Conservation (phyloP, 2,888 invertebrate genomes). For the Hermaeophaga mercurialis region DNA sequence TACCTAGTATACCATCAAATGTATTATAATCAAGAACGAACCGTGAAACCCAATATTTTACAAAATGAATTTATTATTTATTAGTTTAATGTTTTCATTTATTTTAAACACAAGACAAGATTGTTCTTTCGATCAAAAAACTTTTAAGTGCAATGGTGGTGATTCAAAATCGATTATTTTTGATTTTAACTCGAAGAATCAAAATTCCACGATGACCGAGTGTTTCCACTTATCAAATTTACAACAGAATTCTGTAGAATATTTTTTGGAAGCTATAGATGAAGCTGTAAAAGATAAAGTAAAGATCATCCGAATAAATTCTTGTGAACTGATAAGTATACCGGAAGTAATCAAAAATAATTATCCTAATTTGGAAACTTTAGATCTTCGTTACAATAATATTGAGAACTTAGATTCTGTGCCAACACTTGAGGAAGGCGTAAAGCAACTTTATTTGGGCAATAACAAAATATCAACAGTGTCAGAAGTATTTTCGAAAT, state of each 20-base stretch:
- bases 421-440: conserved; percentile 12
- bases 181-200: conserved; percentile 14
- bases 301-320: conserved; percentile 11
- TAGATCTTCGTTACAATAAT: conserved; percentile 26
- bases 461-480: conserved; percentile 23
- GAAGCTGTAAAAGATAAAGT: conserved; percentile 8
- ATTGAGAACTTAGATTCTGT: conserved; percentile 21
- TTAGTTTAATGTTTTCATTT: too few species aligned
- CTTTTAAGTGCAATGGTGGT: conserved; percentile 3
- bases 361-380: conserved; percentile 16
- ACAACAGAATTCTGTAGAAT: background rate
- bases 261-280: conserved; percentile 6
- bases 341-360: conserved; percentile 10
- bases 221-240: background rate
- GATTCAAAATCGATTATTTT: conserved; percentile 16
- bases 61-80: too few species aligned
- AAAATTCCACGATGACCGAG: background rate
- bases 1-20: too few species aligned
- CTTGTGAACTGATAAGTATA: conserved; percentile 18
- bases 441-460: conserved; percentile 19
- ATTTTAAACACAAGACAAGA: background rate
- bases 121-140: background rate
- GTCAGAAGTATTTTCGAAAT: conserved; percentile 6
- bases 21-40: too few species aligned
- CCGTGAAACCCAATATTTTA: too few species aligned